A percentile compares a stretch with the other conserved stretches of the same genome.
These are phyloP conservation scores for Columba guinea DNA, from an alignment of 2,797 vertebrate genomes.

Conservation along the genomic window DNA sequence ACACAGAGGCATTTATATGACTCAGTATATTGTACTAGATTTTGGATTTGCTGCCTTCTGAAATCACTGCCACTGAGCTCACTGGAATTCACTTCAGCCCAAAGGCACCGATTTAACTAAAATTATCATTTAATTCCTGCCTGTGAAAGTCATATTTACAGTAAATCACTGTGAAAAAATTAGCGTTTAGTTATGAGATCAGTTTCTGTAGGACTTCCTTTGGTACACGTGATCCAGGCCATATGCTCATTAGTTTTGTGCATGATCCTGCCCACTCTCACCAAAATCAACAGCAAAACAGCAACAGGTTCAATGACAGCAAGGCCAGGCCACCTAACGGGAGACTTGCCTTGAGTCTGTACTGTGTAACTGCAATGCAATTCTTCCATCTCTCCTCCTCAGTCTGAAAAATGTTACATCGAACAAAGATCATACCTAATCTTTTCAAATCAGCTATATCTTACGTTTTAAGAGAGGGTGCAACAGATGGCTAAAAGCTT, in stretches of 20 bases:
- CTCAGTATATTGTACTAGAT: not conserved
- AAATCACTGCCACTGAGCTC: not conserved
- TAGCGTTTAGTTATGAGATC: not conserved
- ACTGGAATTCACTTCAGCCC: not conserved
- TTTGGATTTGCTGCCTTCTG: not conserved
- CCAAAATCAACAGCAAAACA: not conserved
- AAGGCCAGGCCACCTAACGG: not conserved
- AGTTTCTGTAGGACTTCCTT: not conserved
- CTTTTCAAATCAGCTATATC: not conserved
- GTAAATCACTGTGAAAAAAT: not conserved
- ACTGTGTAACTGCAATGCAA: rapidly evolving
- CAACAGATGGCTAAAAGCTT: not conserved
- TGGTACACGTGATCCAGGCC: not conserved
- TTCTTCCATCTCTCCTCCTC: not conserved
- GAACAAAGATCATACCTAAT: not conserved
- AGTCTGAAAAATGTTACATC: not conserved
- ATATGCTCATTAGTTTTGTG: not conserved
- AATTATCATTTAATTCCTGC: not conserved
- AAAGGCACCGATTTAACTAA: not conserved
- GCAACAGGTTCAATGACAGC: not conserved
- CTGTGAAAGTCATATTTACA: not conserved
- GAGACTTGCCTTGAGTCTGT: not conserved
- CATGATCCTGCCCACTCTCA: not conserved
- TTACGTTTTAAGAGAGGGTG: not conserved
- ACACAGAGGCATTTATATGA: not conserved